Conservation (phyloP, 2,888 invertebrate genomes). For the Caenorhabditis sp. region DNA sequence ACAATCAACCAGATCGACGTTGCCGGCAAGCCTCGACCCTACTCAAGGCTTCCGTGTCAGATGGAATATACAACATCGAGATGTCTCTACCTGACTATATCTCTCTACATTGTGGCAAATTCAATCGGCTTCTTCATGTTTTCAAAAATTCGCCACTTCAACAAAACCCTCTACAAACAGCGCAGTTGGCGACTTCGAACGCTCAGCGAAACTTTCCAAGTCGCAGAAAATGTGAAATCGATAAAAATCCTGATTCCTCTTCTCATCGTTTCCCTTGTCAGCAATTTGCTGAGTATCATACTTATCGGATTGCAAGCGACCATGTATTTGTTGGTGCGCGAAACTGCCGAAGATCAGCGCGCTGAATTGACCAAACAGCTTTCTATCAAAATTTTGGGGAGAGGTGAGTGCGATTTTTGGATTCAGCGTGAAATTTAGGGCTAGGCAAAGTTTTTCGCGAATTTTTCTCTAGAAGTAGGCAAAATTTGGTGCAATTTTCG, state of each 20-base stretch:
- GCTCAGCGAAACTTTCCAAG: conserved; percentile 25
- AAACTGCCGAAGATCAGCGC: conserved; percentile 21
- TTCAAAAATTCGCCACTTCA: conserved; percentile 21
- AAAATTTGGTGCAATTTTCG: background rate
- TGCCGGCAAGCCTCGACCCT: conserved; percentile 10
- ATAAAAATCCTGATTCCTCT: conserved; percentile 19
- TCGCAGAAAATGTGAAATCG: conserved; percentile 28
- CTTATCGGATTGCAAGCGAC: conserved; percentile 8
- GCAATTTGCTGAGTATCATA: conserved; percentile 17
- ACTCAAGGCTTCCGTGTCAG: conserved; percentile 28
- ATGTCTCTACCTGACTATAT: conserved; percentile 10
- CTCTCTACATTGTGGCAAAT: conserved; percentile 2
- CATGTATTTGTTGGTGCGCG: conserved; percentile 12
- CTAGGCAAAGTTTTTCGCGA: background rate
- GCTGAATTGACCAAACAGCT: background rate
- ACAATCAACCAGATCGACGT: conserved; percentile 24
- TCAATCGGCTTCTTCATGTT: conserved; percentile 15
- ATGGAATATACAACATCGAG: conserved; percentile 25
- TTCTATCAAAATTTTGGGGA: conserved; percentile 12
- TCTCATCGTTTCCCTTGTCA: conserved; percentile 11
- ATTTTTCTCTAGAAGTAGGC: background rate
- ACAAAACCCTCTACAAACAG: conserved; percentile 23
- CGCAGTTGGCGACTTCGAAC: conserved; percentile 17
- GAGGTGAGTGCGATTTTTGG: conserved; percentile 11
- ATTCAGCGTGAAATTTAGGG: background rate